phyloP scores from a whole-genome alignment of 1,140 invertebrate species.

The Pygmarrhopalites habei region DNA sequence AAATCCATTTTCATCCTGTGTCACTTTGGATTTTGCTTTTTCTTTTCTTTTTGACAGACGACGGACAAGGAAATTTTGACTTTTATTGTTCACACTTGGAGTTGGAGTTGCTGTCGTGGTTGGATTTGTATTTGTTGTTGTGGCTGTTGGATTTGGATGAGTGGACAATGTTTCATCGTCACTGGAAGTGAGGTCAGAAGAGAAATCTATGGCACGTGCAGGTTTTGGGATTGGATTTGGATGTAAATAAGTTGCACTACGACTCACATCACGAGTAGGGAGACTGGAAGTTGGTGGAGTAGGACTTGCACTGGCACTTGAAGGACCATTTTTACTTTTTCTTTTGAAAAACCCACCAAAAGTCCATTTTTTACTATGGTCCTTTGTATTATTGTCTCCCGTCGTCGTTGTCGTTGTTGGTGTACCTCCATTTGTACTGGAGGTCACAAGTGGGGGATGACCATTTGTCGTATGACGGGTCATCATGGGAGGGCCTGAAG shows the following conservation, averaged over 20 bases:
- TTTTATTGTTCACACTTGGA: not conserved
- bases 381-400: too few relatives aligned
- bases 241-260: not conserved
- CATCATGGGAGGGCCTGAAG: too few relatives aligned
- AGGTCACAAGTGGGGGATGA: too few relatives aligned
- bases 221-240: constrained; percentile 9
- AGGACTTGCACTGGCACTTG: not conserved
- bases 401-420: too few relatives aligned
- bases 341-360: constrained; percentile 37
- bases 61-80: constrained; percentile 28
- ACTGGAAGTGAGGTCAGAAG: not conserved
- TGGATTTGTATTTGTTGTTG: not conserved
- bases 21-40: constrained; percentile 16
- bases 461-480: too few relatives aligned
- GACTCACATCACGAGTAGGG: not conserved
- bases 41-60: constrained; percentile 34
- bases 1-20: constrained; percentile 17
- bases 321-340: constrained; percentile 13
- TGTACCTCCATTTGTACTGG: too few relatives aligned
- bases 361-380: constrained; percentile 30
- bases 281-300: not conserved
- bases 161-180: not conserved
- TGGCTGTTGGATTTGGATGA: not conserved
- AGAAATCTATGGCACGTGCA: constrained; percentile 2
- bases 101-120: not conserved